phyloP scores from a whole-genome alignment of 2,888 invertebrate genomes.

The Nemotelus nigrinus region DNA sequence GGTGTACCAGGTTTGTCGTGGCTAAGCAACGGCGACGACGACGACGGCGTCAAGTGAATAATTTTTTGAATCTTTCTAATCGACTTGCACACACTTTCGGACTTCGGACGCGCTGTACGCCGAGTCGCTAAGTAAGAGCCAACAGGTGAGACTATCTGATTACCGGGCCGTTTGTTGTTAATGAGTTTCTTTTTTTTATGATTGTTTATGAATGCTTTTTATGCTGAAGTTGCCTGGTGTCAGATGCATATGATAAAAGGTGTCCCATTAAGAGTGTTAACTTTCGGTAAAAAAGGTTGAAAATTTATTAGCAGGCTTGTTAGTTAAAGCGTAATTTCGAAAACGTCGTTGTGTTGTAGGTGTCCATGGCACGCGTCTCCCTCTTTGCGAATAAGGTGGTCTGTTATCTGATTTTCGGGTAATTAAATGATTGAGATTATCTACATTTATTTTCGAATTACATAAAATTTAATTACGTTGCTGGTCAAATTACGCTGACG shows the following conservation, averaged over 20 bases:
- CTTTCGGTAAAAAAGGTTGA: slow-evolving; percentile 5
- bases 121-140: slow-evolving; percentile 6
- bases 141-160: slow-evolving; percentile 42
- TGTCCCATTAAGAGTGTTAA: slow-evolving; percentile 29
- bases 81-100: slow-evolving; percentile 26
- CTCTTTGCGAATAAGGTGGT: neutral
- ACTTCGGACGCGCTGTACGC: too few species aligned
- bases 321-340: neutral
- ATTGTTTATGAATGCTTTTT: slow-evolving; percentile 38
- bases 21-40: slow-evolving; percentile 17
- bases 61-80: slow-evolving; percentile 39
- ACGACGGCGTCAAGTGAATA: slow-evolving; percentile 38
- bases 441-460: too few species aligned
- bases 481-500: too few species aligned
- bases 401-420: neutral
- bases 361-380: slow-evolving; percentile 26
- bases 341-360: slow-evolving; percentile 1
- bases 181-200: slow-evolving; percentile 37
- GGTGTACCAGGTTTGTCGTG: slow-evolving; percentile 18
- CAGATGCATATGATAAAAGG: slow-evolving; percentile 8
- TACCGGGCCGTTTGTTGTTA: slow-evolving; percentile 24
- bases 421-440: neutral
- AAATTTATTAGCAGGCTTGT: slow-evolving; percentile 3
- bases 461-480: too few species aligned
- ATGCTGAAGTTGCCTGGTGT: slow-evolving; percentile 16